These are phyloP conservation scores for Tipula unca DNA, from an alignment of 2,888 invertebrate species.

Conservation along the genomic window DNA sequence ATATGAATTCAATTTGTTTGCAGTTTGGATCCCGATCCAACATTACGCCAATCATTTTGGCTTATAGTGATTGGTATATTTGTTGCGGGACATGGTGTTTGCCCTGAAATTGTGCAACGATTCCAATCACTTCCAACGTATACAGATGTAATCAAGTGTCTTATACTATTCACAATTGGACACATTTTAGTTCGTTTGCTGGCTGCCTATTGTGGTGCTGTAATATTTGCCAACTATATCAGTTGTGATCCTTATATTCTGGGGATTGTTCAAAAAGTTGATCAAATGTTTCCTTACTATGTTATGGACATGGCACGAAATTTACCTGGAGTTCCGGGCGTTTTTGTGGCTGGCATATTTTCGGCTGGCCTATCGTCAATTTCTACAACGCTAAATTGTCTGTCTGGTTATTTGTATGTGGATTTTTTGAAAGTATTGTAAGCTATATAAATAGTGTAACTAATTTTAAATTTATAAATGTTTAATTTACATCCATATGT, in stretches of 20 bases:
- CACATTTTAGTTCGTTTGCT: constrained; percentile 48
- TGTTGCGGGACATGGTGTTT: constrained; percentile 48
- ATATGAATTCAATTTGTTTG: constrained; percentile 25
- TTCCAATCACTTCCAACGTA: constrained; percentile 52
- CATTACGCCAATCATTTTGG: constrained; percentile 52
- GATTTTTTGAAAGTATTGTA: constrained; percentile 46
- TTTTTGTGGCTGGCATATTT: constrained; percentile 66
- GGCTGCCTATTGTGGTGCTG: constrained; percentile 51
- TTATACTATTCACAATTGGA: constrained; percentile 38
- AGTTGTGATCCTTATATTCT: constrained; percentile 55
- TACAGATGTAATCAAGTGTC: constrained; percentile 40
- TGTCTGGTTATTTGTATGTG: constrained; percentile 55
- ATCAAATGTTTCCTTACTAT: constrained; percentile 62
- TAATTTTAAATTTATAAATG: background rate
- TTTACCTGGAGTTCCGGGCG: constrained; percentile 62
- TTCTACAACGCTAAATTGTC: constrained; percentile 53
- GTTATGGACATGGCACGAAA: constrained; percentile 57
- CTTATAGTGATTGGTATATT: constrained; percentile 50
- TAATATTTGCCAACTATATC: constrained; percentile 54
- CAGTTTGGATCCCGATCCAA: constrained; percentile 52
- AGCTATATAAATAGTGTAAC: background rate
- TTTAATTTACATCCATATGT: background rate
- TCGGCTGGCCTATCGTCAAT: constrained; percentile 63
- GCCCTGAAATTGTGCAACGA: constrained; percentile 52
- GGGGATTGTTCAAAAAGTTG: constrained; percentile 47